Conservation (phyloP, 2,113 vertebrate species). For the Solenodon paradoxus region DNA sequence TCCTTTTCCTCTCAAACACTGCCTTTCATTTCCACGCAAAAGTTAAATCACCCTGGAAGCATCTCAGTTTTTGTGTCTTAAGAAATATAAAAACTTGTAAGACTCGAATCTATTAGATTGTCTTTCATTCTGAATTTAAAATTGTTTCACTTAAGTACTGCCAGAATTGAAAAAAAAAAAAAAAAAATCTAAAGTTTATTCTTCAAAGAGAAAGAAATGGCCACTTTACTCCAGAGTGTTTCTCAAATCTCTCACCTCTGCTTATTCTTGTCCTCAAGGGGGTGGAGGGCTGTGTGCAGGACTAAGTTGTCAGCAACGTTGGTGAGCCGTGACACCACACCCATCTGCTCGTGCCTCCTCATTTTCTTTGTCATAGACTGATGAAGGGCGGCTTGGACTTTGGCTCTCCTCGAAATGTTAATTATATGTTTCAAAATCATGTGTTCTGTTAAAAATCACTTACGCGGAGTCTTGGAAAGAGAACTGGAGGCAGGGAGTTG, state of each 20-base stretch:
- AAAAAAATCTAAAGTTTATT: neutral
- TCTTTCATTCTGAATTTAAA: conserved; percentile 57
- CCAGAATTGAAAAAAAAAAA: neutral
- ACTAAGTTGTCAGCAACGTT: neutral
- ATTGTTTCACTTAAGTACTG: conserved; percentile 40
- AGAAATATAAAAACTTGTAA: conserved; percentile 34
- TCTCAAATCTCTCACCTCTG: neutral
- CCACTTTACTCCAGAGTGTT: neutral
- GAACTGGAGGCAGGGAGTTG: conserved; percentile 33
- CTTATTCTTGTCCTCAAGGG: neutral
- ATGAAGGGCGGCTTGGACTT: conserved; percentile 59
- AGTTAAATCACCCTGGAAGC: neutral
- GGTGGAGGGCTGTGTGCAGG: no score
- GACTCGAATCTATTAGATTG: conserved; percentile 34
- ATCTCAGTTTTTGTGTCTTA: conserved; percentile 33
- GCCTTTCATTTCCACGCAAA: conserved; percentile 27
- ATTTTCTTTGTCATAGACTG: conserved; percentile 52
- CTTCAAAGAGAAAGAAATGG: conserved; percentile 11
- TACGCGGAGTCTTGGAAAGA: conserved; percentile 57
- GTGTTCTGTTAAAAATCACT: conserved; percentile 66
- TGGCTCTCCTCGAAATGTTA: conserved; percentile 70
- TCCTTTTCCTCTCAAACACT: neutral
- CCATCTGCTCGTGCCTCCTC: neutral
- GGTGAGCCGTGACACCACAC: neutral
- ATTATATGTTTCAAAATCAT: conserved; percentile 75